A percentile compares a stretch with the other conserved stretches of the same genome.
Evolutionary conservation across 2,113 vertebrate species (phyloP).

Genomic region (Noctilio leporinus): DNA sequence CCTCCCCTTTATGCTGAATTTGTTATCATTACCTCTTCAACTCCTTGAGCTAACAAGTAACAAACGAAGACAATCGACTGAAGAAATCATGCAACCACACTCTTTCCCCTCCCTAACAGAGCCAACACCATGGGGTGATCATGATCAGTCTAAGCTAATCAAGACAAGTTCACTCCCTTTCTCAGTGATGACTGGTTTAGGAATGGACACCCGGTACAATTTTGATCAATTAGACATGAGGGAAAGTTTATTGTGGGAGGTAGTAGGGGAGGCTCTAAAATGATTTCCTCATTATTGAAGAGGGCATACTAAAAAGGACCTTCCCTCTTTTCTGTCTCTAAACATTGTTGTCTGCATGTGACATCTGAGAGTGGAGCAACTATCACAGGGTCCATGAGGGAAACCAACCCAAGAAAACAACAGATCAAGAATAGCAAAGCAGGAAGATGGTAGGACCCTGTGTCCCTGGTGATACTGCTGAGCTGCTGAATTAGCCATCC

Average conservation of each 20-base stretch:
- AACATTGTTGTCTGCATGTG: not conserved
- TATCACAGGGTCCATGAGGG: not conserved
- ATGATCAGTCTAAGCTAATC: not conserved
- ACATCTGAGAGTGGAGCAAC: not conserved
- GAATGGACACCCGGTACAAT: not conserved
- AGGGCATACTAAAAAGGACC: not conserved
- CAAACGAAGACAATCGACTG: not conserved
- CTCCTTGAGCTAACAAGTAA: not conserved
- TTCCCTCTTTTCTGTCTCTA: not conserved
- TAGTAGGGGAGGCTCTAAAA: not conserved
- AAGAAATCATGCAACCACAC: not conserved
- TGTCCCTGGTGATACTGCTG: not conserved
- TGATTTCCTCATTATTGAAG: constrained; percentile 11
- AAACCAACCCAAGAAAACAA: not conserved
- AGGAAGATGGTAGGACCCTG: not conserved
- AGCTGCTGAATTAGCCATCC: constrained; percentile 14
- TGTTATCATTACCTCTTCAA: not conserved
- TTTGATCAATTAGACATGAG: not conserved
- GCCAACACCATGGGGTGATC: not conserved
- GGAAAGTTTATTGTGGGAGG: not conserved
- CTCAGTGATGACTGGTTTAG: not conserved
- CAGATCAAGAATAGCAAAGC: not conserved
- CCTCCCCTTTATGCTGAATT: not conserved
- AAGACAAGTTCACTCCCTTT: not conserved
- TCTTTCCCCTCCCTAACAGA: not conserved